Evolutionary conservation across 2,113 vertebrate genomes (phyloP), one percentile per base, ranked within the genome.

Genomic region (Bos javanicus): DNA sequence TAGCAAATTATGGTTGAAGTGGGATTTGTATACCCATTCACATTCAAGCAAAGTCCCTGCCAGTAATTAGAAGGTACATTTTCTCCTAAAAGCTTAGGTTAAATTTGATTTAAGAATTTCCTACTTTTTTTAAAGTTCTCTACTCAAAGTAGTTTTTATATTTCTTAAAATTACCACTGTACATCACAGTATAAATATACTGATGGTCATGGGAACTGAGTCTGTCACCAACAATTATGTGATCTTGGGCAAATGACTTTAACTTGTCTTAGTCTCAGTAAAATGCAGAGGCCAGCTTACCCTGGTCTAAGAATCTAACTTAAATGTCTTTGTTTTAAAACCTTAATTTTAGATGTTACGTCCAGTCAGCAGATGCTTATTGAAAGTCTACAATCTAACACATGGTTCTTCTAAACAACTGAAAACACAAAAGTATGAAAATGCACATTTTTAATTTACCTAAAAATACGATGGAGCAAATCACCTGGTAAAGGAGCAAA

Each of bases 381-480:
- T 83, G 28, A 89, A 89, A 91, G 33, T 16, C 93, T 84, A 67
- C 11, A 86, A 89, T 84, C 13, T 94, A 89, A 33, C 50, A 90
- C 3, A 10, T 17, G 11, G 52, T 80, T 95, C 57, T 95, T 97
- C 91, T 52, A 81, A 94, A 89, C 8, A 93, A 86, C 16, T 90
- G 60, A 92, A 97, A 94, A 39, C 82, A 91, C 76, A 56, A 67
- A 95, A 91, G 67, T 74, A 93, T 86, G n/a, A 95, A 97, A 95
- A 96, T 48, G 8, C 21, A 91, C 46, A 28, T 80, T 87, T 96
- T 95, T 46, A 71, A 83, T 95, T 62, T 86, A 71, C 8, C 25
- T 86, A 62, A 94, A 25, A 97, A 91, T 83, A 57, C 30, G 91
- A 91, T 36, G 57, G 43, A 95, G 74, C 48, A 90, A 87, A 95